A percentile compares a stretch with the other conserved stretches of the same genome.
These are phyloP conservation scores for Eidolon helvum DNA, from an alignment of 2,113 vertebrate species.

Conservation along the genomic window DNA sequence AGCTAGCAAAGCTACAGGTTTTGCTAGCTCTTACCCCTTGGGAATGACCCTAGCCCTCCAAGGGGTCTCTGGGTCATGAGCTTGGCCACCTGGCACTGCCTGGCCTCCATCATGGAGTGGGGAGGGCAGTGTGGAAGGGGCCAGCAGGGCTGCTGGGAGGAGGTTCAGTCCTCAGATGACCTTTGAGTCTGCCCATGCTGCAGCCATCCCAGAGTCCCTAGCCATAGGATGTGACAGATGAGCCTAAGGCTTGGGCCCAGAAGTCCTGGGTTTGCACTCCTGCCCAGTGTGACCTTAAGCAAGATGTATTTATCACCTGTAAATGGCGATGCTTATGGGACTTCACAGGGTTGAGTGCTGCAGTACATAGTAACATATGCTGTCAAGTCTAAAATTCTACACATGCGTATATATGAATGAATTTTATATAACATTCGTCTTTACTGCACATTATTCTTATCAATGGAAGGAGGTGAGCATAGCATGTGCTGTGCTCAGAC, in stretches of 20 bases:
- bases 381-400: rapidly evolving
- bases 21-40: background rate
- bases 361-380: rapidly evolving
- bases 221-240: background rate
- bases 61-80: background rate
- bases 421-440: rapidly evolving
- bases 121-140: rapidly evolving
- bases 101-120: background rate
- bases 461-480: rapidly evolving
- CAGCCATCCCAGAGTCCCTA: background rate
- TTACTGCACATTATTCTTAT: too few relatives aligned
- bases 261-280: too few relatives aligned
- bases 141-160: background rate
- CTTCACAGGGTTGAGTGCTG: too few relatives aligned
- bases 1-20: background rate
- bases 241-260: background rate
- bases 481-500: background rate
- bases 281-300: rapidly evolving
- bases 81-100: background rate
- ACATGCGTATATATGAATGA: rapidly evolving
- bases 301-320: rapidly evolving
- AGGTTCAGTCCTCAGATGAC: background rate
- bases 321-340: background rate
- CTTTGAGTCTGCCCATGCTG: background rate
- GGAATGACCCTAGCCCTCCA: background rate